Evolutionary conservation across 2,888 invertebrate species (phyloP).

Genomic region (Pseudolycoriella hygida): DNA sequence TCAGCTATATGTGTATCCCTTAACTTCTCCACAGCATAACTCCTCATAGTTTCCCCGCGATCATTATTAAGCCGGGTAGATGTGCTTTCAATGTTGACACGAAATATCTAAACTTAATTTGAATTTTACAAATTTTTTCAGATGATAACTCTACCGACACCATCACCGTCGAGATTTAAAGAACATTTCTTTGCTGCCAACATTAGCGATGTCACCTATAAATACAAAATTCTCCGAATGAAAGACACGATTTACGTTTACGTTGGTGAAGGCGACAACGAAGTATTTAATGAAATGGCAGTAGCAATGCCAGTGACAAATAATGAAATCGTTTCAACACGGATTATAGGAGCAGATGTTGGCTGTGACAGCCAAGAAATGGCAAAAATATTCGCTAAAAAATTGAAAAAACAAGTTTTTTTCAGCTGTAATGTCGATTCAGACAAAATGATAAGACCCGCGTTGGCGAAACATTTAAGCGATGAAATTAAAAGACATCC

Average conservation of each 20-base stretch:
- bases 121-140: too few relatives aligned
- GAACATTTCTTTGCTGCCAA: constrained; percentile 17
- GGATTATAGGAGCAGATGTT: constrained; percentile 22
- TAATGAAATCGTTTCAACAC: constrained; percentile 15
- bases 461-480: constrained; percentile 26
- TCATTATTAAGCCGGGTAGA: too few relatives aligned
- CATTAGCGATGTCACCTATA: constrained; percentile 21
- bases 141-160: too few relatives aligned
- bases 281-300: constrained; percentile 24
- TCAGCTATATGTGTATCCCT: too few relatives aligned
- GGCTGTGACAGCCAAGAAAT: constrained; percentile 23
- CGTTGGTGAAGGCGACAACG: constrained; percentile 25
- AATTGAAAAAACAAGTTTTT: constrained; percentile 29
- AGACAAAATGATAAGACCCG: constrained; percentile 20
- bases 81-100: too few relatives aligned
- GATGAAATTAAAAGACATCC: constrained; percentile 27
- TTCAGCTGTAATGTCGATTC: constrained; percentile 31
- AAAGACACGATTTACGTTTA: constrained; percentile 27
- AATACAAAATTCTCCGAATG: constrained; percentile 30
- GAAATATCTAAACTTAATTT: too few relatives aligned
- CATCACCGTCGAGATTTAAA: too few relatives aligned
- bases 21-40: too few relatives aligned
- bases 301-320: constrained; percentile 17
- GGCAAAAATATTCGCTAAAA: constrained; percentile 24
- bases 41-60: too few relatives aligned